Conservation (phyloP, 2,888 invertebrate genomes). For the Noctua janthina region DNA sequence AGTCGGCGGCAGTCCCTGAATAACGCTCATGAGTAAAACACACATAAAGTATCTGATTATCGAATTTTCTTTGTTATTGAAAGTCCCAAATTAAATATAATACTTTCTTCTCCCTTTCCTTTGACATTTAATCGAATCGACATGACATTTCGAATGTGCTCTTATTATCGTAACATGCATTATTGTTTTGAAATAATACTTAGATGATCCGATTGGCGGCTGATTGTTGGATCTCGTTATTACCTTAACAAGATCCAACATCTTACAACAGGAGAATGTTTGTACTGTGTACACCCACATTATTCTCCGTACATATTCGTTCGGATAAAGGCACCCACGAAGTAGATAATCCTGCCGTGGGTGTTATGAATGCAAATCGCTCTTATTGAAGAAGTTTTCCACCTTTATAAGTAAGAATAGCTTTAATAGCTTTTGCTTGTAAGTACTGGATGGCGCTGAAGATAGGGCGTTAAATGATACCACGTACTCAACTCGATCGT, state of each 20-base stretch:
- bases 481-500: slow-evolving; percentile 25
- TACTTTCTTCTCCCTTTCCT: not conserved
- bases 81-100: not conserved
- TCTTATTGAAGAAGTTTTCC: slow-evolving; percentile 50
- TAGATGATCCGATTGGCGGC: slow-evolving; percentile 2
- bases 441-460: slow-evolving; percentile 22
- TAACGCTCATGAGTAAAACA: not conserved
- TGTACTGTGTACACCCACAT: slow-evolving; percentile 1
- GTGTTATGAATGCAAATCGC: slow-evolving; percentile 49
- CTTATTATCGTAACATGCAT: not conserved
- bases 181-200: not conserved
- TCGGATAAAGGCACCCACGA: slow-evolving; percentile 36
- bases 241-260: not conserved
- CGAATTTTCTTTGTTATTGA: not conserved
- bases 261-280: slow-evolving; percentile 6
- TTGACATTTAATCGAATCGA: slow-evolving; percentile 4
- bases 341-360: slow-evolving; percentile 38
- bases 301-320: slow-evolving; percentile 23
- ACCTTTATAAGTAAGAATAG: slow-evolving; percentile 39
- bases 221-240: slow-evolving; percentile 17
- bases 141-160: slow-evolving; percentile 12
- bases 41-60: not conserved
- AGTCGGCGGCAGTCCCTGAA: not conserved
- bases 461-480: slow-evolving; percentile 10
- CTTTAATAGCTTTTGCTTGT: slow-evolving; percentile 16